Percentiles rank a stretch among this genome's conserved stretches.
phyloP scores from a whole-genome alignment of 2,113 vertebrate species.

The Chloroceryle aenea region DNA sequence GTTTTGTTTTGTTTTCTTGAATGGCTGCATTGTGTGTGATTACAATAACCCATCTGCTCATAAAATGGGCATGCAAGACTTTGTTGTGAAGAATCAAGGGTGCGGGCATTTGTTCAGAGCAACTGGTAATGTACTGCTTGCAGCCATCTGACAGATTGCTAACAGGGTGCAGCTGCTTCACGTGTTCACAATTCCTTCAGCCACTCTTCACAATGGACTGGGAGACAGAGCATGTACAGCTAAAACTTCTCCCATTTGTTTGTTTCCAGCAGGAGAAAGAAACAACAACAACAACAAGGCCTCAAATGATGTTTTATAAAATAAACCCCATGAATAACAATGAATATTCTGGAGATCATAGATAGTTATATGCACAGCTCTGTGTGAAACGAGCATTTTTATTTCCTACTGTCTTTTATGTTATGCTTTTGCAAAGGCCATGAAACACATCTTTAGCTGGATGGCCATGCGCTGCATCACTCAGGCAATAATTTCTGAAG shows the following conservation, averaged over 20 bases:
- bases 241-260: neutral
- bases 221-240: neutral
- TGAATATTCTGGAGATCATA: neutral
- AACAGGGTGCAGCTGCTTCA: neutral
- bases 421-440: neutral
- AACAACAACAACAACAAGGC: neutral
- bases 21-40: neutral
- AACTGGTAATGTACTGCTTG: neutral
- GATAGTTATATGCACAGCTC: neutral
- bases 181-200: fast-evolving
- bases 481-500: neutral
- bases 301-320: neutral
- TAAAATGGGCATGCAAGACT: neutral
- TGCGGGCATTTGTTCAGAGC: neutral
- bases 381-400: neutral
- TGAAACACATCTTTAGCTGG: neutral
- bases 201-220: neutral
- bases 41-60: neutral
- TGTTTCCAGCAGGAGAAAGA: neutral
- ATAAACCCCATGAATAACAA: neutral
- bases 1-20: neutral
- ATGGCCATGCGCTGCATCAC: neutral
- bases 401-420: neutral
- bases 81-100: neutral
- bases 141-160: neutral